Evolutionary conservation across 1,140 invertebrate species (phyloP).

Genomic region (Oncopeltus fasciatus): DNA sequence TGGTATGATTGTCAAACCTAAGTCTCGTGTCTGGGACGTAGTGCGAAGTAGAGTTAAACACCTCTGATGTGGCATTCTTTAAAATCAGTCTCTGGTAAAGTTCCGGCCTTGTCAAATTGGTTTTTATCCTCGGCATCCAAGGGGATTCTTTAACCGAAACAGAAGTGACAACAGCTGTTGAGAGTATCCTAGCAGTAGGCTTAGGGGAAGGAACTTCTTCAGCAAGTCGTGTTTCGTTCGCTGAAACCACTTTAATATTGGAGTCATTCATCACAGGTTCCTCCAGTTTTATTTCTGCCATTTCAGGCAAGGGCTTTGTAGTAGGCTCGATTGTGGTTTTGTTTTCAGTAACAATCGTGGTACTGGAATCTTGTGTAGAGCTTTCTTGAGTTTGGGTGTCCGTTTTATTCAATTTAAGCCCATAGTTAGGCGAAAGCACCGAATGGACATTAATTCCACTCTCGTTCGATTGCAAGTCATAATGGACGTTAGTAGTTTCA

Average conservation of each 20-base stretch:
- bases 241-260: neutral
- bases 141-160: conserved; percentile 22
- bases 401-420: conserved; percentile 12
- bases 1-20: neutral
- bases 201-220: neutral
- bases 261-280: neutral
- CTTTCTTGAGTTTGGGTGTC: neutral
- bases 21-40: neutral
- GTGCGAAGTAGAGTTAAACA: neutral
- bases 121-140: conserved; percentile 6
- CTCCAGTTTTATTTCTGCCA: neutral
- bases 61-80: neutral
- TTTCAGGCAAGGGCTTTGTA: neutral
- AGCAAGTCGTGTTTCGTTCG: neutral
- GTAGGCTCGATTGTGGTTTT: neutral
- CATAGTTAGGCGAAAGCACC: conserved; percentile 12
- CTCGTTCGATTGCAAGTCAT: conserved; percentile 14
- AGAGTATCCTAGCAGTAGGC: conserved; percentile 22
- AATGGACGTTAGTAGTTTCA: conserved; percentile 1
- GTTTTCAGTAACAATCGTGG: neutral
- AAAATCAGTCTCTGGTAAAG: neutral
- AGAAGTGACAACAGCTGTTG: conserved; percentile 24
- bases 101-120: neutral
- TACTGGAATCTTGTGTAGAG: neutral
- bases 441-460: conserved; percentile 9